phyloP scores from a whole-genome alignment of 64 coral and sea anemone genomes.

The Hydrozoanthus tunicans region DNA sequence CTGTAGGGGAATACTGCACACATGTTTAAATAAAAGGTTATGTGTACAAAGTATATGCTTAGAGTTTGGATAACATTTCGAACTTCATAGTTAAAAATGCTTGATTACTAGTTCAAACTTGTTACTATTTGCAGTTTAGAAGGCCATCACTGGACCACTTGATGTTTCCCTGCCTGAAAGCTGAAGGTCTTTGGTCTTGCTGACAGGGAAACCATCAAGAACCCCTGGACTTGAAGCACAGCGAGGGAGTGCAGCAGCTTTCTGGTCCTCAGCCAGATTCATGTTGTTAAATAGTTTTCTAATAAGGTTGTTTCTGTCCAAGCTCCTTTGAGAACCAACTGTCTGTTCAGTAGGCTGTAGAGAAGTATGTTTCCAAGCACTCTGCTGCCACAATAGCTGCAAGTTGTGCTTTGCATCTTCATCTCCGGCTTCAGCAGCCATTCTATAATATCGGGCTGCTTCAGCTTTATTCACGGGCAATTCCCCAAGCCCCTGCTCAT shows the following conservation, averaged over 20 bases:
- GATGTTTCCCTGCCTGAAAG: conserved; percentile 29
- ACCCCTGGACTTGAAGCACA: conserved; percentile 73
- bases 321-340: conserved; percentile 40
- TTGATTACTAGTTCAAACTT: too few species aligned
- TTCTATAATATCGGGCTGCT: conserved; percentile 81
- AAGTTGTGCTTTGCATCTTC: conserved; percentile 87
- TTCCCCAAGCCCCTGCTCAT: conserved; percentile 86
- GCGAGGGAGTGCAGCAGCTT: conserved; percentile 36
- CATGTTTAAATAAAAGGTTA: not conserved
- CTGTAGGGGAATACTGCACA: too few species aligned
- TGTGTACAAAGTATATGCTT: not conserved
- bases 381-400: conserved; percentile 40
- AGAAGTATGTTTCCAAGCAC: not conserved
- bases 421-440: conserved; percentile 94
- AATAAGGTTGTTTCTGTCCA: conserved; percentile 43
- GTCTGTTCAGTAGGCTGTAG: conserved; percentile 12
- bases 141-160: conserved; percentile 62
- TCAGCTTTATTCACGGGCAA: conserved; percentile 72
- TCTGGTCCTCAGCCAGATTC: conserved; percentile 11
- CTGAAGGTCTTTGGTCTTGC: conserved; percentile 17
- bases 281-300: conserved; percentile 14
- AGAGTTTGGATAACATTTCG: not conserved
- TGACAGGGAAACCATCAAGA: conserved; percentile 37
- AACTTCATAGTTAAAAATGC: not conserved
- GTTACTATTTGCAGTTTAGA: conserved; percentile 14